These are phyloP conservation scores for Holocentrus rufus DNA, from an alignment of 2,797 vertebrate species.

Conservation along the genomic window DNA sequence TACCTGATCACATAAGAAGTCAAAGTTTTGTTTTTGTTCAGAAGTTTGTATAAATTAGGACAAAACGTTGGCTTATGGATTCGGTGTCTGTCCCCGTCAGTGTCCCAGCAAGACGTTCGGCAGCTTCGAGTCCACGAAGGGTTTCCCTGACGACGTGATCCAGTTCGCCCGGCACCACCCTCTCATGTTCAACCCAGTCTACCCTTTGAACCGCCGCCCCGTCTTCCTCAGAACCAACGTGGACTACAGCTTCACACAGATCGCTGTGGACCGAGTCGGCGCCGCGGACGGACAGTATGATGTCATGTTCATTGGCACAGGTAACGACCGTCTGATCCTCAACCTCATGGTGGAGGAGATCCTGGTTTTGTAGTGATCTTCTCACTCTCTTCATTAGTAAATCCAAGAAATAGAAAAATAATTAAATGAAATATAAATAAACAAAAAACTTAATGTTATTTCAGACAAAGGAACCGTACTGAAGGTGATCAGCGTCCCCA, in stretches of 20 bases:
- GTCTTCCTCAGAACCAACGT: conserved; percentile 89
- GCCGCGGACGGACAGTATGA: conserved; percentile 92
- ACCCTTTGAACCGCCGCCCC: conserved; percentile 88
- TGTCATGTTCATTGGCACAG: conserved; percentile 96
- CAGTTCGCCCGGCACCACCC: conserved; percentile 98
- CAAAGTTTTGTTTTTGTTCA: no score
- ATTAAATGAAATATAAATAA: neutral
- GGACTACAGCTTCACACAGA: conserved; percentile 92
- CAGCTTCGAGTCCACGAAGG: conserved; percentile 97
- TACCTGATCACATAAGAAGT: no score
- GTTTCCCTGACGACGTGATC: conserved; percentile 96
- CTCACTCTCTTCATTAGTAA: neutral
- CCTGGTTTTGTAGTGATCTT: no score
- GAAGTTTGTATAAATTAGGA: no score
- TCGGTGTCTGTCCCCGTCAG: conserved; percentile 66
- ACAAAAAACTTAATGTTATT: conserved; percentile 5
- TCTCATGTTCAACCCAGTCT: conserved; percentile 93
- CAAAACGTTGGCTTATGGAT: neutral
- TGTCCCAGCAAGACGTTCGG: conserved; percentile 98
- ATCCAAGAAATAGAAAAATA: neutral
- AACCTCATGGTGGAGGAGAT: neutral
- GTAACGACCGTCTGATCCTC: conserved; percentile 59
- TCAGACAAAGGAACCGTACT: conserved; percentile 92
- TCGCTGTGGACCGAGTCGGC: conserved; percentile 87
- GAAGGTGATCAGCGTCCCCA: conserved; percentile 95